Percentiles rank a stretch among this genome's conserved stretches.
Conservation (phyloP, 2,888 invertebrate species). For the Sisyra nigra region DNA sequence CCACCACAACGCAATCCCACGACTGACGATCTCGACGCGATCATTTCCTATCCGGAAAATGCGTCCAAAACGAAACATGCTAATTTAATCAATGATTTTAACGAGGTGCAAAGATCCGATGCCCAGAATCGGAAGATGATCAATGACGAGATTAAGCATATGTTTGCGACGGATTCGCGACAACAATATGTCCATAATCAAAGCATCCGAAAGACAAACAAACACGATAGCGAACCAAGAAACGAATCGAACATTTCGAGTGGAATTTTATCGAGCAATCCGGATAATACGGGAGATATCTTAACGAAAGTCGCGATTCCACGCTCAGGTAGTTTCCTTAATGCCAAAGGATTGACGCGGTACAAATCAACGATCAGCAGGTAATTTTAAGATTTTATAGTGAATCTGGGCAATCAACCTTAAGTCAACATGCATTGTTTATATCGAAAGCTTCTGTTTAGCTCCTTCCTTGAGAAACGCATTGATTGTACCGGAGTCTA, state of each 20-base stretch:
- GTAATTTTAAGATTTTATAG: constrained; percentile 24
- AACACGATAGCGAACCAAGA: background rate
- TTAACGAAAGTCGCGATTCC: constrained; percentile 76
- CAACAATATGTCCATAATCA: constrained; percentile 29
- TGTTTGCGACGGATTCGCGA: constrained; percentile 24
- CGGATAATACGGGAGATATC: constrained; percentile 57
- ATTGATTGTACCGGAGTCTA: too few relatives aligned
- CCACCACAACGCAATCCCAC: constrained; percentile 25
- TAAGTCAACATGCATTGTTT: too few relatives aligned
- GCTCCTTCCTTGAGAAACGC: too few relatives aligned
- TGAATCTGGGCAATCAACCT: too few relatives aligned
- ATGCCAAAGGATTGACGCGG: constrained; percentile 59
- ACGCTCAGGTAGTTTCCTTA: constrained; percentile 70
- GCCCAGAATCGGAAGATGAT: constrained; percentile 27
- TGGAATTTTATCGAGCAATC: constrained; percentile 20
- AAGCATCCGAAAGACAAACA: constrained; percentile 24
- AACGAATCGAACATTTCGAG: too few relatives aligned
- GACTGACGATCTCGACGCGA: constrained; percentile 22
- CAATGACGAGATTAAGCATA: constrained; percentile 28
- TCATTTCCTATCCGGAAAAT: constrained; percentile 25
- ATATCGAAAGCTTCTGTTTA: too few relatives aligned
- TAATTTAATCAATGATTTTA: constrained; percentile 3
- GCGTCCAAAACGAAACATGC: constrained; percentile 1
- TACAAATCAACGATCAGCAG: constrained; percentile 56
- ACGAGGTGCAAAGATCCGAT: constrained; percentile 6